phyloP scores from a whole-genome alignment of 1,140 invertebrate genomes.

The Ectropis grisescens region DNA sequence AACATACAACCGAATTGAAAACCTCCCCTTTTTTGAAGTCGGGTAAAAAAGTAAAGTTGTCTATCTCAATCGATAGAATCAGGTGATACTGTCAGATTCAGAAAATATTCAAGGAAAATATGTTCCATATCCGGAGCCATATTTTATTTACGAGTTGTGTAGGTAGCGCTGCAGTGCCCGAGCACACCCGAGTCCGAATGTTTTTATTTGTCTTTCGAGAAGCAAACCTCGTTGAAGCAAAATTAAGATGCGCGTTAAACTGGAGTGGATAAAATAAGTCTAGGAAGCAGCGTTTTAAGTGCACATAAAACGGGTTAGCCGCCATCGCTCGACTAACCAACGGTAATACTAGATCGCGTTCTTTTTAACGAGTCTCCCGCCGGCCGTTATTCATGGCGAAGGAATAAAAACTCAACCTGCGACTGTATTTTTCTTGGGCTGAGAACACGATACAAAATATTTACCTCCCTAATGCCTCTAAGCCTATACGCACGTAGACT shows the following conservation, averaged over 20 bases:
- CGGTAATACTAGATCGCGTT: slow-evolving; percentile 50
- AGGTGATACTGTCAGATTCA: too few relatives aligned
- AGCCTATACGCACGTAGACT: too few relatives aligned
- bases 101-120: too few relatives aligned
- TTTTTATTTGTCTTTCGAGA: slow-evolving; percentile 28
- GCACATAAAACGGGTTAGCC: slow-evolving; percentile 50
- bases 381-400: slow-evolving; percentile 37
- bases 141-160: too few relatives aligned
- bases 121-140: too few relatives aligned
- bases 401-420: slow-evolving; percentile 34
- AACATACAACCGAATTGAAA: too few relatives aligned
- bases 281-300: slow-evolving; percentile 43
- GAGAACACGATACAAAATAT: slow-evolving; percentile 3
- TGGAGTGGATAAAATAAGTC: slow-evolving; percentile 48
- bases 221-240: slow-evolving; percentile 32
- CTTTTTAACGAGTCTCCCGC: slow-evolving; percentile 42
- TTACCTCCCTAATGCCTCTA: too few relatives aligned
- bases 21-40: too few relatives aligned
- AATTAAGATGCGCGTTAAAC: slow-evolving; percentile 51
- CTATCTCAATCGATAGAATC: too few relatives aligned
- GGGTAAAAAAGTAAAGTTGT: too few relatives aligned
- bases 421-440: slow-evolving; percentile 8
- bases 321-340: slow-evolving; percentile 29
- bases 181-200: too few relatives aligned
- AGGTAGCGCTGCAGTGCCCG: too few relatives aligned